Base-by-base conservation (phyloP, 2,797 vertebrate species). In the Sus cebifrons region DNA sequence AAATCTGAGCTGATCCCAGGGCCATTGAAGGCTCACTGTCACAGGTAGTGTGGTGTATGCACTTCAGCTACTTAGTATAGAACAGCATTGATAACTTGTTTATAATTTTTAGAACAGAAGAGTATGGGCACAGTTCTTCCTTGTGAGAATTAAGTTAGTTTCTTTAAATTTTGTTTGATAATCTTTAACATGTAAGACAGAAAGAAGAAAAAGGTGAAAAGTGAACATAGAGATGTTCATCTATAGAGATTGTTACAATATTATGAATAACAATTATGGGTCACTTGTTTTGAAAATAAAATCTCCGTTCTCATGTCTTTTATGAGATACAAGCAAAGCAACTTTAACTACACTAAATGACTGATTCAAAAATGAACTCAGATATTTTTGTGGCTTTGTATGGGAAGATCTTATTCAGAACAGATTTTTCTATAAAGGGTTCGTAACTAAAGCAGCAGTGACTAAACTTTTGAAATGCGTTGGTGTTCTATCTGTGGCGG, bases 321-420 rank as follows among this genome's bases (percentile, higher is more conserved):
- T 77, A 81, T 86, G 29, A 92, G 40, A 81, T 82, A 52, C 4
- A 95, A 86, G 29, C 0, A 3, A 18, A 86, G 14, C 17, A 92
- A 95, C 81, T 1, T 5, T 85, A 62, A 2, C 11, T 49, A 65
- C 64, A 56, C 6, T 70, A 95, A 91, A 54, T 91, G 60, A 5
- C 91, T 2, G 18, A 85, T 49, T 96, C 40, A n/a, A n/a, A 49
- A 91, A 85, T 89, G 23, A 85, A 65, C 14, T 79, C 60, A 70
- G 29, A 83, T 29, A 60, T 71, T 91, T 95, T 86, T 67, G 77
- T 10, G 1, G 10, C 13, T 49, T 49, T 60, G 13, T 71, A 62
- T 73, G 25, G 70, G 36, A 82, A 95, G 29, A 20, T 74, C 11
- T 65, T 89, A 40, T 54, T 92, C 29, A 94, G 40, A 92, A 73